Conservation (phyloP, 2,888 invertebrate genomes). For the Melieria picta region DNA sequence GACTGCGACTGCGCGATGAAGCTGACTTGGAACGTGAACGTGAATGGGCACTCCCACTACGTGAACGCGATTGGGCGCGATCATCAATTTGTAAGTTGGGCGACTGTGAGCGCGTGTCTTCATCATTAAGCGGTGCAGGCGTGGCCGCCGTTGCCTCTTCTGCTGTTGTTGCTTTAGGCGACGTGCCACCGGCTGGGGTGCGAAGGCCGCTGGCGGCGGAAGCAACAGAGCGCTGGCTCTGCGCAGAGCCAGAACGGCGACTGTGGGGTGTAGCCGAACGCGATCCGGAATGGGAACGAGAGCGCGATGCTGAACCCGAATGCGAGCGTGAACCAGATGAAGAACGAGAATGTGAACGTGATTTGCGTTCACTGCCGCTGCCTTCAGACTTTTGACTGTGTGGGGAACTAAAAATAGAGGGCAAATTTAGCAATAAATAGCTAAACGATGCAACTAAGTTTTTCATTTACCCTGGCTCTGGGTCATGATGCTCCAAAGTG, state of each 20-base stretch:
- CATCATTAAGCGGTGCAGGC: slow-evolving; percentile 50
- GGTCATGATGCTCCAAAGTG: slow-evolving; percentile 46
- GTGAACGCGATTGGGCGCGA: slow-evolving; percentile 60
- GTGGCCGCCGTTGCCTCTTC: slow-evolving; percentile 21
- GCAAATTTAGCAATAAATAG: background rate
- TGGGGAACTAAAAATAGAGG: slow-evolving; percentile 64
- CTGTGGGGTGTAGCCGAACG: slow-evolving; percentile 57
- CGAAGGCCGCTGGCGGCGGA: slow-evolving; percentile 9
- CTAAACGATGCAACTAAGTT: slow-evolving; percentile 21
- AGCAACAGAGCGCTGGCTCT: slow-evolving; percentile 47
- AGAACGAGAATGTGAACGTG: slow-evolving; percentile 43
- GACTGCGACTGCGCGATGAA: slow-evolving; percentile 53
- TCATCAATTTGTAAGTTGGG: slow-evolving; percentile 69
- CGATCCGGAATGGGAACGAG: slow-evolving; percentile 45
- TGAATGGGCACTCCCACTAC: slow-evolving; percentile 53
- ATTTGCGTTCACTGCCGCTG: slow-evolving; percentile 20
- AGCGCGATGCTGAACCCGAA: slow-evolving; percentile 49
- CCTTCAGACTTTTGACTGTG: slow-evolving; percentile 51
- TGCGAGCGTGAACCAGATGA: slow-evolving; percentile 48
- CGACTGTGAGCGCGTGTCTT: slow-evolving; percentile 68
- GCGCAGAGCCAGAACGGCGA: slow-evolving; percentile 50
- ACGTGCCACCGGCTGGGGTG: slow-evolving; percentile 3
- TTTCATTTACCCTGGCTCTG: slow-evolving; percentile 42
- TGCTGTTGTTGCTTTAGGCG: slow-evolving; percentile 7
- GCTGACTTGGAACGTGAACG: slow-evolving; percentile 58